A percentile compares a stretch with the other conserved stretches of the same genome.
phyloP scores from a whole-genome alignment of 2,888 invertebrate species.

The Drosophila borealis region DNA sequence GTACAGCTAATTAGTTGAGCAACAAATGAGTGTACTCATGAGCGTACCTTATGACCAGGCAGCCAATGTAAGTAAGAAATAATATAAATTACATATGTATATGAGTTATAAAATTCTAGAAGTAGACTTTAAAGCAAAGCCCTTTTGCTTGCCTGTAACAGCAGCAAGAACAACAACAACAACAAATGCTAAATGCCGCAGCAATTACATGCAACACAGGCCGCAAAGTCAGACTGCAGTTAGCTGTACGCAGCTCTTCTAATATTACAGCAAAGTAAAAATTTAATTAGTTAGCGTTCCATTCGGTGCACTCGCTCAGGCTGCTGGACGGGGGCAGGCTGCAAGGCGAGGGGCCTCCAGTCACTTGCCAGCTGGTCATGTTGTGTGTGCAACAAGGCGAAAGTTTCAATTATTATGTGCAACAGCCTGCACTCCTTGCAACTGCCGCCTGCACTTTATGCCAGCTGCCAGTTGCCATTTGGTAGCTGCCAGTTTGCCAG shows the following conservation, averaged over 20 bases:
- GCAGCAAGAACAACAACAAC: too few species aligned
- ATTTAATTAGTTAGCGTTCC: conserved; percentile 50
- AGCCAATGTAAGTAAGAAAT: too few species aligned
- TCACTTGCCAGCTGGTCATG: conserved; percentile 28
- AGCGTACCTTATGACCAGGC: too few species aligned
- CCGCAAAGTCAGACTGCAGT: conserved; percentile 16
- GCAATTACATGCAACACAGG: conserved; percentile 45
- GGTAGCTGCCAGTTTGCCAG: conserved; percentile 14
- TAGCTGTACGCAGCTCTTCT: conserved; percentile 2
- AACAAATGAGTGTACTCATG: too few species aligned
- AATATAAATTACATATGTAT: too few species aligned
- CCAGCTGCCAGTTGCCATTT: conserved; percentile 25
- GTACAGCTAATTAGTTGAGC: too few species aligned
- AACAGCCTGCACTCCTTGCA: conserved; percentile 39
- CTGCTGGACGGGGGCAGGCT: neutral
- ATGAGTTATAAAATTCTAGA: too few species aligned
- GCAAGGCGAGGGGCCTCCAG: neutral
- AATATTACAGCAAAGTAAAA: conserved; percentile 40
- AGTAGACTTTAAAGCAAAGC: too few species aligned
- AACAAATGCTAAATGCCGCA: neutral
- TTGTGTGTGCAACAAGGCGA: conserved; percentile 56
- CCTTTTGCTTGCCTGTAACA: too few species aligned
- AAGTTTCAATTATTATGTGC: conserved; percentile 57
- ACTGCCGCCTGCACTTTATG: conserved; percentile 49
- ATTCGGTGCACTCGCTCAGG: conserved; percentile 35